Conservation (phyloP, 2,113 vertebrate species). For the Grammomys dolichurus region DNA sequence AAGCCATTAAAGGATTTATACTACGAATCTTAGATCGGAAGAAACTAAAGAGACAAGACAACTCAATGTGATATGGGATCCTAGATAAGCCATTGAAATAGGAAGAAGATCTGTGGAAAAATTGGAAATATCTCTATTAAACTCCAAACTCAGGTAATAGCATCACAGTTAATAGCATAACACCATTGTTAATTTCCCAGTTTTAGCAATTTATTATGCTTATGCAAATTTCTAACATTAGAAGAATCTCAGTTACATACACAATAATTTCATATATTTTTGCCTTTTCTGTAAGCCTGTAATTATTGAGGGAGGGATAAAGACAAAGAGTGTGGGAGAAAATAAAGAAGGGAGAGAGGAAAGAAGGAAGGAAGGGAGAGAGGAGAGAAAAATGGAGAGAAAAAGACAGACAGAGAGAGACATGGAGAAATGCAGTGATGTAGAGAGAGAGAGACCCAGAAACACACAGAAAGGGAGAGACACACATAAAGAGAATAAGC, state of each 20-base stretch:
- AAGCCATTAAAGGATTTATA: not conserved
- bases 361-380: not conserved
- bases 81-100: not conserved
- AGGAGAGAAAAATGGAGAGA: too few relatives aligned
- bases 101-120: not conserved
- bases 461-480: not conserved
- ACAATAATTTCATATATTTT: not conserved
- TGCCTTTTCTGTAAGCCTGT: slow-evolving; percentile 14
- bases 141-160: slow-evolving; percentile 6
- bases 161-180: not conserved
- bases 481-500: not conserved
- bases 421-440: not conserved
- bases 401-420: not conserved
- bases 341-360: not conserved
- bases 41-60: not conserved
- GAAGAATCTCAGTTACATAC: not conserved
- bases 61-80: not conserved
- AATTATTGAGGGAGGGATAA: not conserved
- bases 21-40: not conserved
- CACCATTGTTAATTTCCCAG: slow-evolving; percentile 17
- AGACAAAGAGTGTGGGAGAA: not conserved
- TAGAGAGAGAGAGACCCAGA: not conserved
- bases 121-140: slow-evolving; percentile 31
- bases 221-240: slow-evolving; percentile 30
- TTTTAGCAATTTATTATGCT: not conserved